These are phyloP conservation scores for Trematomus bernacchii DNA, from an alignment of 2,797 vertebrate species.

Conservation along the genomic window DNA sequence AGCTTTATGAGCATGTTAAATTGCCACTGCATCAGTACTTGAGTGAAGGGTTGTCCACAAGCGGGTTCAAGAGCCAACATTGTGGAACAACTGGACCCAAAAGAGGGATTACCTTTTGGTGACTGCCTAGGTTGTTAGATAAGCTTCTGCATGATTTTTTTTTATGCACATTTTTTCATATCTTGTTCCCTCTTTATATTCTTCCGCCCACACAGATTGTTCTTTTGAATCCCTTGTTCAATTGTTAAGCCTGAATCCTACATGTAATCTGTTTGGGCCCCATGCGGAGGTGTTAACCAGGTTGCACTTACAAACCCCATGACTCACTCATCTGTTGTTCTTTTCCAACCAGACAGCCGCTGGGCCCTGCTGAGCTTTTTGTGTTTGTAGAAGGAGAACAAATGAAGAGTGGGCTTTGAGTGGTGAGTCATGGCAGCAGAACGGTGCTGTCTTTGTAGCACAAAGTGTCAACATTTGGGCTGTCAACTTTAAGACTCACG, in stretches of 20 bases:
- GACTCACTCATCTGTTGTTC: constrained; percentile 34
- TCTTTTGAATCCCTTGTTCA: not conserved
- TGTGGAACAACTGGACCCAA: not conserved
- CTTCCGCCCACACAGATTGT: not conserved
- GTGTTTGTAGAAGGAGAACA: constrained; percentile 17
- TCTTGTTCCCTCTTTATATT: constrained; percentile 4
- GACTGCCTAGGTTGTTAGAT: not conserved
- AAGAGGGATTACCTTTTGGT: not conserved
- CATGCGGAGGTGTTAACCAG: not conserved
- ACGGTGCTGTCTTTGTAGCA: constrained; percentile 5
- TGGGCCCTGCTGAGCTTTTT: constrained; percentile 33
- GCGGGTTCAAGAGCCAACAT: not conserved
- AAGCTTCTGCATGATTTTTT: not conserved
- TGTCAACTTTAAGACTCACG: no score
- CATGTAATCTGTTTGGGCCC: not conserved
- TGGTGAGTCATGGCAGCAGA: constrained; percentile 53
- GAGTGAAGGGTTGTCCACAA: not conserved
- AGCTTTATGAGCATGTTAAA: not conserved
- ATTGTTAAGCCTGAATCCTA: not conserved
- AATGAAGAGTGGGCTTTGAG: constrained; percentile 35
- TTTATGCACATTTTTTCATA: not conserved
- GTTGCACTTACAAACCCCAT: constrained; percentile 1
- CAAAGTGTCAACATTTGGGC: not conserved
- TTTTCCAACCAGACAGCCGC: constrained; percentile 25
- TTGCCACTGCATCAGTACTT: not conserved